Conservation (phyloP, 2,113 vertebrate genomes). For the Antechinus flavipes region DNA sequence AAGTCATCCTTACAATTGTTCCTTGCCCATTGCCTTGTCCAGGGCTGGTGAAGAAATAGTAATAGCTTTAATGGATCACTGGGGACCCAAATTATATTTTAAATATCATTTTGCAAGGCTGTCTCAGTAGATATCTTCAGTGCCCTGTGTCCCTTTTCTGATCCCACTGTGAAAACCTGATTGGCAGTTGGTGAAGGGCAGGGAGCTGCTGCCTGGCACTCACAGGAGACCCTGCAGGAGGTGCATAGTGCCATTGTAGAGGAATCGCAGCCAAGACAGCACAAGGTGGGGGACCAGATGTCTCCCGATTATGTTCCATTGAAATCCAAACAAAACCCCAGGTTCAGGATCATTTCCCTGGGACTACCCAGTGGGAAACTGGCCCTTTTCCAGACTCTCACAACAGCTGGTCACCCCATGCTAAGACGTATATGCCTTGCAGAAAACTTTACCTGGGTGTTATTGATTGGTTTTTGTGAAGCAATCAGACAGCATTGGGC, state of each 20-base stretch:
- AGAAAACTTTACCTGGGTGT: constrained; percentile 69
- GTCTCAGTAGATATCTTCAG: constrained; percentile 63
- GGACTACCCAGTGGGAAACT: constrained; percentile 73
- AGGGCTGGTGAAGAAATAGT: background rate
- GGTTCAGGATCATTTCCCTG: constrained; percentile 74
- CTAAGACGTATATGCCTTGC: constrained; percentile 59
- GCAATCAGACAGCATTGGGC: constrained; percentile 55
- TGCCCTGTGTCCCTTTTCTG: constrained; percentile 58
- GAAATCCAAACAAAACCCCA: constrained; percentile 79
- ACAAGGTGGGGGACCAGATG: constrained; percentile 81
- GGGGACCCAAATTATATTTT: constrained; percentile 65
- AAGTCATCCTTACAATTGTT: constrained; percentile 54
- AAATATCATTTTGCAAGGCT: constrained; percentile 68
- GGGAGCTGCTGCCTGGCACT: constrained; percentile 68
- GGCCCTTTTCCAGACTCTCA: constrained; percentile 64
- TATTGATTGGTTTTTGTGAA: constrained; percentile 73
- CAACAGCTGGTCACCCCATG: constrained; percentile 77
- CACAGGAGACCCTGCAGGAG: constrained; percentile 74
- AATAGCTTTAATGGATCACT: constrained; percentile 56
- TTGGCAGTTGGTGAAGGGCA: constrained; percentile 77
- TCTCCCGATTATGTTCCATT: constrained; percentile 77
- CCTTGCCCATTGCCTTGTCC: constrained; percentile 64
- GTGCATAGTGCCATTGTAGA: constrained; percentile 70
- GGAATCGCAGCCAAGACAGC: constrained; percentile 73
- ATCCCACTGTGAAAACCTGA: constrained; percentile 76